phyloP scores from a whole-genome alignment of 2,888 invertebrate species.

The Autographa gamma region DNA sequence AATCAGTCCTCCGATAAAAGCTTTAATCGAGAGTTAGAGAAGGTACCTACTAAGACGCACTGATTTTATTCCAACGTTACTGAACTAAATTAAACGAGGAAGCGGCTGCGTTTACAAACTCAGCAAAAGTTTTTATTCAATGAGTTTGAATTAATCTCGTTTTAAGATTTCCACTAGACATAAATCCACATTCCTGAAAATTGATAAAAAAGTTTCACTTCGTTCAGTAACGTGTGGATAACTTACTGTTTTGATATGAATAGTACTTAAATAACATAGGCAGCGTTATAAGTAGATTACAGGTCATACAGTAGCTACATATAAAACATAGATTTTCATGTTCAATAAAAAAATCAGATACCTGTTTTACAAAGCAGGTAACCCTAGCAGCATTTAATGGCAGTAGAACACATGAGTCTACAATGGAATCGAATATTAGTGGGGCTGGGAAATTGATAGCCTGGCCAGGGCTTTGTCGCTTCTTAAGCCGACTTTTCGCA shows the following conservation, averaged over 20 bases:
- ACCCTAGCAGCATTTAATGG: conserved; percentile 19
- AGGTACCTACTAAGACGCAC: conserved; percentile 74
- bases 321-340: neutral
- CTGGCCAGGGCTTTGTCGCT: conserved; percentile 65
- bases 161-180: conserved; percentile 12
- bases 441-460: conserved; percentile 70
- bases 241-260: too few species aligned
- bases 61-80: conserved; percentile 75
- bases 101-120: conserved; percentile 62
- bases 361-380: conserved; percentile 12
- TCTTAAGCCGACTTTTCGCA: conserved; percentile 69
- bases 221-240: neutral
- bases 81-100: conserved; percentile 75
- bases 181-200: neutral
- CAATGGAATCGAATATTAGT: conserved; percentile 64
- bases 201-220: neutral
- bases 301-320: neutral
- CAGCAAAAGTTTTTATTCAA: conserved; percentile 60
- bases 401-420: conserved; percentile 49
- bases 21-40: conserved; percentile 86
- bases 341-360: neutral
- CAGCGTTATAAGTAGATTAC: neutral
- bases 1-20: conserved; percentile 88
- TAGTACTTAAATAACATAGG: neutral
- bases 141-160: conserved; percentile 45